Evolutionary conservation across 1,140 invertebrate species (phyloP).

Genomic region (Riptortus pedestris): DNA sequence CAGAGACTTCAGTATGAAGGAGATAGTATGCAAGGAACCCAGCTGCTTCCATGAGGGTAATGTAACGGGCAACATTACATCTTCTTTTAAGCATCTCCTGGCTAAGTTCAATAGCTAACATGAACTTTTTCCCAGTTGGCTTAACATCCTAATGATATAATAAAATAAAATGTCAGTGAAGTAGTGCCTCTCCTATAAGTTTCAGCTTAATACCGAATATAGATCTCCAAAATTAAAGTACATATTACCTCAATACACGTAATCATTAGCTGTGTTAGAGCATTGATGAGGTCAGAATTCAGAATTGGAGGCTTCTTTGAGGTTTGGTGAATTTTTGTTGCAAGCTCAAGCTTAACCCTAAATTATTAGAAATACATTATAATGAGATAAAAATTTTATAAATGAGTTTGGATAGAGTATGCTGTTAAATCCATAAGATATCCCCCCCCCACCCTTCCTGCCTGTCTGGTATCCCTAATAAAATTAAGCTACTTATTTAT

Average conservation of each 20-base stretch:
- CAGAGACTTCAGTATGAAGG: background rate
- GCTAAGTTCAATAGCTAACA: background rate
- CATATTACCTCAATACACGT: background rate
- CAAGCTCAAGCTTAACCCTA: constrained; percentile 21
- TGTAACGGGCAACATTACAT: background rate
- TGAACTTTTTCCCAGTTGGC: background rate
- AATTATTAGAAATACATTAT: background rate
- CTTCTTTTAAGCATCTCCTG: background rate
- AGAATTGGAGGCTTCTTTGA: background rate
- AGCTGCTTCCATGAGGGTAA: background rate
- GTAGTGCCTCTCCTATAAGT: no score
- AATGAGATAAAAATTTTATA: background rate
- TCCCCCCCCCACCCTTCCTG: no score
- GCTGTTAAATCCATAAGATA: no score
- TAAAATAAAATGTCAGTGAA: no score
- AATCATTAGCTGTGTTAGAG: background rate
- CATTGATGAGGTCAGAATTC: background rate
- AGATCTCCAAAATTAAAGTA: background rate
- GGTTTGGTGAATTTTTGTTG: background rate
- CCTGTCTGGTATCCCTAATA: no score
- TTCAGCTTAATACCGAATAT: no score
- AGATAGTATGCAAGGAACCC: background rate
- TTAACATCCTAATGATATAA: constrained; percentile 6
- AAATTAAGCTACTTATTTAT: no score
- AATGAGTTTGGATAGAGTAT: no score